These are phyloP conservation scores for Venusia cambrica DNA, from an alignment of 2,888 invertebrate genomes.

Conservation along the genomic window DNA sequence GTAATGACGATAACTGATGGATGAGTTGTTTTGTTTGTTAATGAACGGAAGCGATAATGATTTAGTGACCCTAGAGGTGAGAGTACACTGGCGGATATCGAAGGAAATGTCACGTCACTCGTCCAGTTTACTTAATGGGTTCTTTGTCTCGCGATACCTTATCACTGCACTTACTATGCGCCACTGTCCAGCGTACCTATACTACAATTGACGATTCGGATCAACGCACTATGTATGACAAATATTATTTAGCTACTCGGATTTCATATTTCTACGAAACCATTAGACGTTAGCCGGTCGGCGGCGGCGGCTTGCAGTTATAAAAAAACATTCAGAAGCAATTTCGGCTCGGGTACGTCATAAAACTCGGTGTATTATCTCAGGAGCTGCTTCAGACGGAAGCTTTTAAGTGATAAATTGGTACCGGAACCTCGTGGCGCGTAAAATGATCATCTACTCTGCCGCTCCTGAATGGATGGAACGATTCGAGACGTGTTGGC, in stretches of 20 bases:
- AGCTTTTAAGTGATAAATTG: conserved; percentile 79
- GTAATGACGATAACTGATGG: conserved; percentile 36
- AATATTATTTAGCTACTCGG: conserved; percentile 12
- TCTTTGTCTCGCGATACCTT: conserved; percentile 77
- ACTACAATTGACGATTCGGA: conserved; percentile 17
- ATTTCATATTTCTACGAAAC: conserved; percentile 22
- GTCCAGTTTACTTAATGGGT: conserved; percentile 69
- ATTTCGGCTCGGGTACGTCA: conserved; percentile 42
- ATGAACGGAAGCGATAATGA: conserved; percentile 73
- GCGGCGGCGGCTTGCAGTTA: conserved; percentile 14
- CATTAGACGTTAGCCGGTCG: conserved; percentile 19
- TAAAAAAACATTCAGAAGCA: conserved; percentile 42
- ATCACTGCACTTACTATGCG: conserved; percentile 56
- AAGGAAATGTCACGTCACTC: conserved; percentile 77
- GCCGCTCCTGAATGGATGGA: conserved; percentile 48
- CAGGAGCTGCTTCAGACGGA: conserved; percentile 60
- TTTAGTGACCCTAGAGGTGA: conserved; percentile 74
- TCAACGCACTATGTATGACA: conserved; percentile 6
- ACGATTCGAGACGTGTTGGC: conserved; percentile 38
- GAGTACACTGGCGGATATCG: conserved; percentile 66
- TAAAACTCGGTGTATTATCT: conserved; percentile 50
- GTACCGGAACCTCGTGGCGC: conserved; percentile 72
- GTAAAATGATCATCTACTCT: conserved; percentile 73
- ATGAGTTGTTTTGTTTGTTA: conserved; percentile 51
- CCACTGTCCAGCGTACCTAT: conserved; percentile 43